These are phyloP conservation scores for Peromyscus leucopus DNA, from an alignment of 2,113 vertebrate species.

Conservation along the genomic window DNA sequence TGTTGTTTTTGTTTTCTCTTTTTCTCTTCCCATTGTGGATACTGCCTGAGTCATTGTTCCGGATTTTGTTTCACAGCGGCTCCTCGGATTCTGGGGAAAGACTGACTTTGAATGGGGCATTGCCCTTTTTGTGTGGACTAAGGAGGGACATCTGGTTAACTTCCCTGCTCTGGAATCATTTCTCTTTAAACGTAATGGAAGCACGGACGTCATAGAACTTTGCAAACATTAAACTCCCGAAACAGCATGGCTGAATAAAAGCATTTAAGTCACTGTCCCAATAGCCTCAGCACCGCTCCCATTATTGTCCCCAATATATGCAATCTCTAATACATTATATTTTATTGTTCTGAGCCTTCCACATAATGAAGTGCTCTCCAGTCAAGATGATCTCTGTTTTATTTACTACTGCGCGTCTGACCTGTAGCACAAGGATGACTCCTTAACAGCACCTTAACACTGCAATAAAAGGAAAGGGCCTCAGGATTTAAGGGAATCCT, in stretches of 20 bases:
- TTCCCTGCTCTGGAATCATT: not conserved
- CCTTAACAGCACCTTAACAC: slow-evolving; percentile 2
- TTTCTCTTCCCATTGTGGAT: not conserved
- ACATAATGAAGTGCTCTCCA: not conserved
- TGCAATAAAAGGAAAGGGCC: not conserved
- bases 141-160: not conserved
- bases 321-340: not conserved
- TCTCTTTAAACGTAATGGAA: not conserved
- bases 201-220: not conserved
- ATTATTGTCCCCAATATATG: not conserved
- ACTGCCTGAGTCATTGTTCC: not conserved
- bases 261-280: not conserved
- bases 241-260: not conserved
- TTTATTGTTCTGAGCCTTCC: not conserved
- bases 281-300: not conserved
- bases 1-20: not conserved
- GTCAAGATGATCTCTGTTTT: slow-evolving; percentile 16
- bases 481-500: not conserved
- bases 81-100: not conserved
- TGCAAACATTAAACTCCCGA: not conserved
- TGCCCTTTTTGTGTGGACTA: not conserved
- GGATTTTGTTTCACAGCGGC: not conserved
- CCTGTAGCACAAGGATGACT: not conserved
- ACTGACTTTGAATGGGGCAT: not conserved
- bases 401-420: not conserved